phyloP scores from a whole-genome alignment of 2,888 invertebrate species.

The Orthosia cruda region DNA sequence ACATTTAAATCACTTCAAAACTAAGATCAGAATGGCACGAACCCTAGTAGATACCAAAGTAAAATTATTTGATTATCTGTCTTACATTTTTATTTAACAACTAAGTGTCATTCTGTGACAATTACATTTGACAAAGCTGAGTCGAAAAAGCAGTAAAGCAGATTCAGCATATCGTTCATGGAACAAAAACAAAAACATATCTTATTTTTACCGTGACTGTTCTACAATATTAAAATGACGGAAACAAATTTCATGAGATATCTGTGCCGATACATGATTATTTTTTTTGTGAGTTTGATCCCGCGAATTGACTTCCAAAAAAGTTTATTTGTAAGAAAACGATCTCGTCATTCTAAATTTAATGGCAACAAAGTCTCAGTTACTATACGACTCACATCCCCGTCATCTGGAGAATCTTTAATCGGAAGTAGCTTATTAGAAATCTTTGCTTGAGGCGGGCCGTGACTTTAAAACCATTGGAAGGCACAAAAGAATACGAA shows the following conservation, averaged over 20 bases:
- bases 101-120: too few species aligned
- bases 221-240: too few species aligned
- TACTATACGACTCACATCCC: conserved; percentile 33
- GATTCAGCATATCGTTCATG: too few species aligned
- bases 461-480: conserved; percentile 31
- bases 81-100: too few species aligned
- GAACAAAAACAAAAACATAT: too few species aligned
- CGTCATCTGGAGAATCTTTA: conserved; percentile 26
- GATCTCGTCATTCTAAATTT: conserved; percentile 5
- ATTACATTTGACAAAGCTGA: too few species aligned
- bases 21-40: too few species aligned
- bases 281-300: conserved; percentile 8
- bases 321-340: conserved; percentile 1
- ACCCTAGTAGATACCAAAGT: too few species aligned
- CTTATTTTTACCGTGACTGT: too few species aligned
- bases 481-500: not conserved
- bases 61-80: too few species aligned
- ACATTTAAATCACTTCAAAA: too few species aligned
- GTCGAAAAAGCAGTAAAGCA: too few species aligned
- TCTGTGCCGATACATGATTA: not conserved
- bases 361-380: not conserved
- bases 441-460: conserved; percentile 10
- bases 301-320: conserved; percentile 3
- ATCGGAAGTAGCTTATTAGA: conserved; percentile 38
- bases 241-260: not conserved